phyloP scores from a whole-genome alignment of 2,888 invertebrate genomes.

The Acrocyrtus sp. region DNA sequence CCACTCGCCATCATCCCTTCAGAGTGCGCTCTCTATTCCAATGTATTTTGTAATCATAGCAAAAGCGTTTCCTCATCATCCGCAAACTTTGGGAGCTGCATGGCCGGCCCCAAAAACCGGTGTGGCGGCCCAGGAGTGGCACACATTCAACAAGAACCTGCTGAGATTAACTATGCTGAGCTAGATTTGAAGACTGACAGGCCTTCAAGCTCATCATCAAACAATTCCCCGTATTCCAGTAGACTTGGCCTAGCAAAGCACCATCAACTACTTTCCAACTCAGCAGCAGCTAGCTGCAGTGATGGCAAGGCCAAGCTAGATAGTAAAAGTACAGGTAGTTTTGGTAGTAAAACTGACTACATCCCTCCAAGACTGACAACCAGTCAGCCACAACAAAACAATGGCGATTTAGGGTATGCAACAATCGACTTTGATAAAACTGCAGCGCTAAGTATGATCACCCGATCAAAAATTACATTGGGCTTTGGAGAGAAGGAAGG shows the following conservation, averaged over 20 bases:
- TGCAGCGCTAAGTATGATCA: constrained; percentile 74
- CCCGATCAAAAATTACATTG: constrained; percentile 60
- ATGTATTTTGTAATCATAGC: constrained; percentile 29
- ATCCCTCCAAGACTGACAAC: constrained; percentile 15
- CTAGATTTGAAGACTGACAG: constrained; percentile 75
- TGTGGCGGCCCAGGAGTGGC: background rate
- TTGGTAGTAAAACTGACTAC: constrained; percentile 1
- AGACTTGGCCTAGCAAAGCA: constrained; percentile 19
- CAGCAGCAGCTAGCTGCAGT: background rate
- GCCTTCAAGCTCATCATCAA: constrained; percentile 56
- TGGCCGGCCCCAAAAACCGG: background rate
- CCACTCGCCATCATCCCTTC: background rate
- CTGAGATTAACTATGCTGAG: constrained; percentile 80
- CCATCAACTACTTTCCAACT: constrained; percentile 26
- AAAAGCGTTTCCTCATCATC: background rate
- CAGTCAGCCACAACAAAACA: constrained; percentile 26
- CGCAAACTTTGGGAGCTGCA: background rate
- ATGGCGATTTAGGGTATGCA: constrained; percentile 75
- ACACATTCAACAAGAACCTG: constrained; percentile 64
- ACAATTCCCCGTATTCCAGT: constrained; percentile 25
- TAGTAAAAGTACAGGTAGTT: background rate
- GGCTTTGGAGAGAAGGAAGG: constrained; percentile 47
- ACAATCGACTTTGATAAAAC: constrained; percentile 96
- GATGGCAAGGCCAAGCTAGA: constrained; percentile 1
- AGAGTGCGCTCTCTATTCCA: constrained; percentile 38